Base-by-base conservation (phyloP, 2,113 vertebrate genomes). In the Rhegmatorhina hoffmannsi region DNA sequence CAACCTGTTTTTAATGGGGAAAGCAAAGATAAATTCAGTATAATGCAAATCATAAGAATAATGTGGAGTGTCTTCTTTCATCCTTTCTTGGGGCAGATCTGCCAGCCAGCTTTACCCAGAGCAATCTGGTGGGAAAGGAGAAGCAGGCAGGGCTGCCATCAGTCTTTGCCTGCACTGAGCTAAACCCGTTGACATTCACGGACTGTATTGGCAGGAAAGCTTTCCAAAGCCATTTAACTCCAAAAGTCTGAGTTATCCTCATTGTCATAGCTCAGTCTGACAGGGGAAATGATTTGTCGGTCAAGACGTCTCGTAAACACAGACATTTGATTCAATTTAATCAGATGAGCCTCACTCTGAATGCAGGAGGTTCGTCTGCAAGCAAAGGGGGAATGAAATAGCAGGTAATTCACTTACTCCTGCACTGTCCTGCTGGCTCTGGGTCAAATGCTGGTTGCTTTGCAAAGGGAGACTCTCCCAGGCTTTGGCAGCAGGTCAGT, bases 241-340 rank as follows among this genome's bases (percentile, higher is more conserved):
- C 67, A 92, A 95, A 94, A 95, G 93, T 82, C 67, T 89, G 81
- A 97, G 63, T 78, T 72, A 84, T 75, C 63, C 47, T 26, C 86
- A 53, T 31, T 47, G 78, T 49, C 10, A 0, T 87, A 63, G 78
- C 94, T 94, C 9, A 6, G 36, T 16, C 76, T 97, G 96, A 93
- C 78, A 85, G 50, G 44, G 75, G 86, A 47, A 94, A 83, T 84
- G 53, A 91, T 95, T 97, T 93, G 78, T 81, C 1, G 10, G 55
- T 92, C 63, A 91, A 95, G 95, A 77, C 5, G 6, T 93, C 83
- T 94, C 25, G 2, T 52, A 95, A 97, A 88, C 82, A 92, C 4
- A 3, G 23, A 46, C 60, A 60, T 87, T 92, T 72, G 86, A 92
- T 92, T 69, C 89, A 26, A n/a, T 93, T 92, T n/a, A 78, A 95